Percentiles rank a stretch among this genome's conserved stretches.
Evolutionary conservation across 2,113 vertebrate genomes (phyloP).

Genomic region (Dipodomys stephensi): DNA sequence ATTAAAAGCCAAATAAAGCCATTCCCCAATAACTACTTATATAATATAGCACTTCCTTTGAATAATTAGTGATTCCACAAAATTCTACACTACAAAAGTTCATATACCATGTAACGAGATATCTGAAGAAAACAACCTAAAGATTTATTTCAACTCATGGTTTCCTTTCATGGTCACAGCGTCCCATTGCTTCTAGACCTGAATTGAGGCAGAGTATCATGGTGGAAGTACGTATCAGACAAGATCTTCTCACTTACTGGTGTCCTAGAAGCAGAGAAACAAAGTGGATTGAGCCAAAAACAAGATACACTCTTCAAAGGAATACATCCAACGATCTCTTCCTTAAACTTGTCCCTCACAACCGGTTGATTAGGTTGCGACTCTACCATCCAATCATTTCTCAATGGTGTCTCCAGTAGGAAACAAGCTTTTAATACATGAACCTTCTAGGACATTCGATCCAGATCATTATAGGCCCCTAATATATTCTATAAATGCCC

Average conservation of each 20-base stretch:
- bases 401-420: not conserved
- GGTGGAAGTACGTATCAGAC: too few relatives aligned
- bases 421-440: not conserved
- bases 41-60: not conserved
- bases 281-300: accelerated
- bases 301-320: not conserved
- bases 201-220: not conserved
- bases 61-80: not conserved
- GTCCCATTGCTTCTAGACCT: not conserved
- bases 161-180: not conserved
- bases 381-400: not conserved
- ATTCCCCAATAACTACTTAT: not conserved
- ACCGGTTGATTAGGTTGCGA: not conserved
- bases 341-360: not conserved
- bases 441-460: not conserved
- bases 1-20: not conserved
- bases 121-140: not conserved
- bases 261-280: not conserved
- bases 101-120: not conserved
- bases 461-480: not conserved
- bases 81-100: not conserved
- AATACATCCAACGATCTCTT: not conserved
- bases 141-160: not conserved
- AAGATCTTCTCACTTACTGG: not conserved
- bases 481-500: not conserved